Conservation (phyloP, 2,113 vertebrate genomes). For the Phylloscopus trochiloides region DNA sequence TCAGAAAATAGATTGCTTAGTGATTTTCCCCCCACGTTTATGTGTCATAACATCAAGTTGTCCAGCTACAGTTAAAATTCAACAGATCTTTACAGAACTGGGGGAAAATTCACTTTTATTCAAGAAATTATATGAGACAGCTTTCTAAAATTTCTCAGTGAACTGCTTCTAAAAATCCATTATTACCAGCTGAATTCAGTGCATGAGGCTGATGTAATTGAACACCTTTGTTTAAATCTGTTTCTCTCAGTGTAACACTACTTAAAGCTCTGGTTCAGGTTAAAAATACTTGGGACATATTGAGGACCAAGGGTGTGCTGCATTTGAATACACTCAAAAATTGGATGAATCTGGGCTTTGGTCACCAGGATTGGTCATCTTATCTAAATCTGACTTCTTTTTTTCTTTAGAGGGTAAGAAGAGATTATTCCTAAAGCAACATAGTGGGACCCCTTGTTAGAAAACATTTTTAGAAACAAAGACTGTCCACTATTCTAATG, state of each 20-base stretch:
- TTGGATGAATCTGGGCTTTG: not conserved
- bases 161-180: not conserved
- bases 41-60: not conserved
- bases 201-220: not conserved
- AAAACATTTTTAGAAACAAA: slow-evolving; percentile 6
- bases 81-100: not conserved
- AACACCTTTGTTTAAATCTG: not conserved
- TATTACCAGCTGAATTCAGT: not conserved
- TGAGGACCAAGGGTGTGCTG: not conserved
- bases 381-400: not conserved
- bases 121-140: not conserved
- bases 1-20: not conserved
- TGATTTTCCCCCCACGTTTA: not conserved
- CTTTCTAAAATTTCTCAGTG: not conserved
- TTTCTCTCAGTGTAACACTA: not conserved
- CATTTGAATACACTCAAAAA: not conserved
- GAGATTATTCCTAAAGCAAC: not conserved
- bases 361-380: not conserved
- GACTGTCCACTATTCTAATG: not conserved
- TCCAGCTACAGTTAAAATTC: not conserved
- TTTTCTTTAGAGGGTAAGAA: not conserved
- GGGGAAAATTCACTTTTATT: not conserved
- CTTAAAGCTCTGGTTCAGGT: not conserved
- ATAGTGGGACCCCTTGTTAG: not conserved
- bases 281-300: not conserved